These are phyloP conservation scores for Eutrigla gurnardus DNA, from an alignment of 2,797 vertebrate genomes.

Conservation along the genomic window DNA sequence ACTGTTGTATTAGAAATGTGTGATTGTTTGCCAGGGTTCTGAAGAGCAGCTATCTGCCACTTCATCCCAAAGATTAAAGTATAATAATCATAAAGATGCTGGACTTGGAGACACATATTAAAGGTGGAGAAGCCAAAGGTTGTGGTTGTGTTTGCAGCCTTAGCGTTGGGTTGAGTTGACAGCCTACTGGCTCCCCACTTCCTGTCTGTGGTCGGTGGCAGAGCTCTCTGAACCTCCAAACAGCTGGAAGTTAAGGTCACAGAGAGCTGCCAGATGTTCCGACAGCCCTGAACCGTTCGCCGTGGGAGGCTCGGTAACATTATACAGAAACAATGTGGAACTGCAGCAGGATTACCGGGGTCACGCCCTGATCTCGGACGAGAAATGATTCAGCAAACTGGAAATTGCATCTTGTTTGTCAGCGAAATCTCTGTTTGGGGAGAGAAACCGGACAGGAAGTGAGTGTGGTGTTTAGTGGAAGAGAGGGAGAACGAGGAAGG, in stretches of 20 bases:
- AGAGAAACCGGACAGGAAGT: constrained; percentile 58
- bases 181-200: constrained; percentile 70
- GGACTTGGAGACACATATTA: constrained; percentile 13
- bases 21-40: background rate
- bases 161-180: constrained; percentile 57
- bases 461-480: constrained; percentile 2
- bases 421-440: constrained; percentile 42
- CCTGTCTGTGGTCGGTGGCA: constrained; percentile 76
- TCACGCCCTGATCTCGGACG: background rate
- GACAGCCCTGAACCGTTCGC: constrained; percentile 26
- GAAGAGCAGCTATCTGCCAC: background rate
- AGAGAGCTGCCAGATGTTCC: constrained; percentile 77
- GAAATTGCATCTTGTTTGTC: constrained; percentile 40
- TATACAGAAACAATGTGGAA: constrained; percentile 26
- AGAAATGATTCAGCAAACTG: constrained; percentile 68
- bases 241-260: constrained; percentile 74
- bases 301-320: constrained; percentile 52
- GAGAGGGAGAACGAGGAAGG: constrained; percentile 23
- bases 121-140: constrained; percentile 46
- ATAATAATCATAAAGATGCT: background rate
- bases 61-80: background rate
- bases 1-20: background rate
- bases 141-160: constrained; percentile 53
- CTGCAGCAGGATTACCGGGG: constrained; percentile 7
- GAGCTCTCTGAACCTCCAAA: constrained; percentile 71